Base-by-base conservation (phyloP, 2,888 invertebrate genomes). In the Isoperla grammatica region DNA sequence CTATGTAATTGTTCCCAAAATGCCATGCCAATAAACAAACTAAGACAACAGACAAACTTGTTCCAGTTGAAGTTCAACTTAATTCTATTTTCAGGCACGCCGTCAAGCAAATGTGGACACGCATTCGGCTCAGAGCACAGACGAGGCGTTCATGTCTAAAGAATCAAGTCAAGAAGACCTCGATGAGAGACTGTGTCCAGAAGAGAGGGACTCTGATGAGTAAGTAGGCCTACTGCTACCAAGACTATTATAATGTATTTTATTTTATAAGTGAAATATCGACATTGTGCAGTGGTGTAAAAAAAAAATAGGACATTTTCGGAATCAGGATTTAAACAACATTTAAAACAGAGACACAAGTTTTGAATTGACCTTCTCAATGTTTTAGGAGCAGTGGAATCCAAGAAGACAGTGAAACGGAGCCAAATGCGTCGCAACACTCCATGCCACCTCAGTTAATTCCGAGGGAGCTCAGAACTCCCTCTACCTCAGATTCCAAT, bases 111-210 rank as follows among this genome's bases (percentile, higher is more conserved):
- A 66, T 17, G 64, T 63, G 4, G 71, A 75, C 65, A 68, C 71
- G 8, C 70, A 73, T 63, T 77, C 77, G 2, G 72, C 75, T n/a
- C 76, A 77, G 53, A 78, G 76, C 65, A 72, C 73, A 2, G 80
- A 81, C 64, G 80, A 80, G 67, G 78, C 79, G 2, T 77, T 79
- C 59, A 68, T 75, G 17, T 73, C 74, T 5, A 81, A 80, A 69
- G 80, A 78, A 62, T 79, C 78, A 54, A 81, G 81, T 70, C 79
- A 79, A 63, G 81, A 81, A 68, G 78, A 78, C 65, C 67, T 78
- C 60, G 74, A 72, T 60, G 69, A 72, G 29, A 71, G 69, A 42
- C 55, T 64, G 22, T 45, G 17, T 37, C 62, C 58, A 46, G 67
- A 62, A 37, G 64, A 65, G 15, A 61, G 64, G 5, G 69, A 69